Percentiles rank a stretch among this genome's conserved stretches.
Conservation (phyloP, 2,797 vertebrate genomes). For the Oreonectes daqikongensis region DNA sequence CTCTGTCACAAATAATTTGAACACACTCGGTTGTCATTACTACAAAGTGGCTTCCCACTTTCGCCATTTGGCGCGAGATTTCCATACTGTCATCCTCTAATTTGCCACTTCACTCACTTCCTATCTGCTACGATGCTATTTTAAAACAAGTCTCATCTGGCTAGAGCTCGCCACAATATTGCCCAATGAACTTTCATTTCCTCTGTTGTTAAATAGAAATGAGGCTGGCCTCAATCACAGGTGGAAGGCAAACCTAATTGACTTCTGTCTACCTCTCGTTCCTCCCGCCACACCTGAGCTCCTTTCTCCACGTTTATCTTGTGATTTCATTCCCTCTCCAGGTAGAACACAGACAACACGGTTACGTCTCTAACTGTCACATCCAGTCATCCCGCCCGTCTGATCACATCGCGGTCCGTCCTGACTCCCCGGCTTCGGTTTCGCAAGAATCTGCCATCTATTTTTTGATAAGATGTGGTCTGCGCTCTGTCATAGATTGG, state of each 20-base stretch:
- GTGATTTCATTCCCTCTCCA: conserved; percentile 59
- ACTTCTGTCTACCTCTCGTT: conserved; percentile 75
- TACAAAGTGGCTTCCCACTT: conserved; percentile 56
- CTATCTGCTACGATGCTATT: conserved; percentile 68
- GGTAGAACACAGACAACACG: conserved; percentile 57
- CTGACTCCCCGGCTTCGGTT: background rate
- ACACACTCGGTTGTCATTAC: conserved; percentile 56
- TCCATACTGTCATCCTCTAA: conserved; percentile 70
- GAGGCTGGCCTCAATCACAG: conserved; percentile 78
- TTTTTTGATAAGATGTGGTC: conserved; percentile 4
- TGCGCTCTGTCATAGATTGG: background rate
- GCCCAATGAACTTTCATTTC: conserved; percentile 77
- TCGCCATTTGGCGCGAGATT: conserved; percentile 62
- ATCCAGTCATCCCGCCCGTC: conserved; percentile 41
- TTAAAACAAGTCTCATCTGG: conserved; percentile 79
- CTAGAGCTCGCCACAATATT: conserved; percentile 71
- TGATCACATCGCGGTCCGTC: conserved; percentile 29
- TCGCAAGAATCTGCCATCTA: conserved; percentile 3
- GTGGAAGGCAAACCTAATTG: conserved; percentile 78
- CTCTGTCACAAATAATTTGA: conserved; percentile 62
- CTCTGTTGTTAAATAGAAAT: conserved; percentile 77
- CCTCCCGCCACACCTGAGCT: conserved; percentile 74
- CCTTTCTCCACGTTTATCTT: conserved; percentile 66
- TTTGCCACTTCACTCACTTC: conserved; percentile 61
- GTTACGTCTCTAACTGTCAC: conserved; percentile 58